Evolutionary conservation across 2,888 invertebrate genomes (phyloP), one percentile per base, ranked within the genome.

Genomic region (Scelioninae gen. 1): DNA sequence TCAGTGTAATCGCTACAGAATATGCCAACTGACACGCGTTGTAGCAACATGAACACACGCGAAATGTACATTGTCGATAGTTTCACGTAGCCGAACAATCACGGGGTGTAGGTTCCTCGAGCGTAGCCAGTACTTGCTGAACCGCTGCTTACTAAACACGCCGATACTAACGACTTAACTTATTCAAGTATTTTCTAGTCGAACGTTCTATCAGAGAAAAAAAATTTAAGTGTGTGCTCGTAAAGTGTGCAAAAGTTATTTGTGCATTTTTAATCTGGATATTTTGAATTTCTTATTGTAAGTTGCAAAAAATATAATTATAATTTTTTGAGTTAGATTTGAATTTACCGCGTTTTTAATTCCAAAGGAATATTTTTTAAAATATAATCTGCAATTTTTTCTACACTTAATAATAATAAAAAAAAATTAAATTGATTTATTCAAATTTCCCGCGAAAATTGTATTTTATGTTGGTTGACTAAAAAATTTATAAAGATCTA

Each of bases 41-140:
- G 40, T 63, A 58, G 53, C 45, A 60, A 72, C 72, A 68, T 55
- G n/a, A n/a, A 76, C 65, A 82, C 76, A 60, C 71, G 53, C 71
- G 49, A 82, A 71, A 76, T 34, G 71, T 82, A 82, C 71, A 82
- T 76, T 76, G 71, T 65, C 76, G 76, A 76, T 76, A 82, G 76
- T 82, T 82, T 76, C 81, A 82, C 65, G 76, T 76, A 76, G 78
- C 81, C 80, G 72, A 78, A 85, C 84, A 85, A 84, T 82, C 86
- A 85, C 85, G 76, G 85, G 84, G 82, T 85, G 85, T 84, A 71
- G 85, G 81, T 83, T 79, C 85, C 76, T 80, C 80, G 75, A 82
- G 82, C 60, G 65, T 63, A 74, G 75, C 78, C 85, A 85, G 85
- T 85, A 69, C 82, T 77, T 80, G 71, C 77, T 76, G 72, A 80